Conservation (phyloP, 2,888 invertebrate genomes). For the Agonopterix subpropinquella region DNA sequence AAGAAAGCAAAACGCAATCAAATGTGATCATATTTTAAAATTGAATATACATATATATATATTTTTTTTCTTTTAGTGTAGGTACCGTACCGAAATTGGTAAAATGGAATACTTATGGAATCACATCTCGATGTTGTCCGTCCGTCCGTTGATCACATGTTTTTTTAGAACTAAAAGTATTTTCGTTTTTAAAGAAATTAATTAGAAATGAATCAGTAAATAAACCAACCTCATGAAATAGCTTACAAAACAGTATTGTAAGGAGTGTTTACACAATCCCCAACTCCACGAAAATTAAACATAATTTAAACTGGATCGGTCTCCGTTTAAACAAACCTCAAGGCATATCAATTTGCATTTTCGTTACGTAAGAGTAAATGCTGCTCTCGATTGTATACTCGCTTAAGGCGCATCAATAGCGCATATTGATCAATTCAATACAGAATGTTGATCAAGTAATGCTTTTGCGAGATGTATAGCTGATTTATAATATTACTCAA, state of each 20-base stretch:
- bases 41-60: too few relatives aligned
- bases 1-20: too few relatives aligned
- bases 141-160: too few relatives aligned
- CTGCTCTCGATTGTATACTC: constrained; percentile 1
- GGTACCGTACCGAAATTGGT: too few relatives aligned
- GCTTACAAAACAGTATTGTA: not conserved
- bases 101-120: too few relatives aligned
- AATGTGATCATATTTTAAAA: too few relatives aligned
- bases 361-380: constrained; percentile 4
- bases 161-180: too few relatives aligned
- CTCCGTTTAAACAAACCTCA: constrained; percentile 1
- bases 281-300: constrained; percentile 7
- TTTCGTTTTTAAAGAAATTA: too few relatives aligned
- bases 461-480: not conserved
- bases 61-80: too few relatives aligned
- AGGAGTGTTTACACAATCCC: too few relatives aligned
- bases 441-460: not conserved
- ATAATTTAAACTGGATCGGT: constrained; percentile 6
- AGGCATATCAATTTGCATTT: constrained; percentile 7
- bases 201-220: too few relatives aligned
- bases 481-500: constrained; percentile 8
- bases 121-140: too few relatives aligned
- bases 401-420: constrained; percentile 7
- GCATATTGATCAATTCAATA: constrained; percentile 5
- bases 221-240: not conserved